Conservation (phyloP, 2,888 invertebrate genomes). For the Ptilodon capucinus region DNA sequence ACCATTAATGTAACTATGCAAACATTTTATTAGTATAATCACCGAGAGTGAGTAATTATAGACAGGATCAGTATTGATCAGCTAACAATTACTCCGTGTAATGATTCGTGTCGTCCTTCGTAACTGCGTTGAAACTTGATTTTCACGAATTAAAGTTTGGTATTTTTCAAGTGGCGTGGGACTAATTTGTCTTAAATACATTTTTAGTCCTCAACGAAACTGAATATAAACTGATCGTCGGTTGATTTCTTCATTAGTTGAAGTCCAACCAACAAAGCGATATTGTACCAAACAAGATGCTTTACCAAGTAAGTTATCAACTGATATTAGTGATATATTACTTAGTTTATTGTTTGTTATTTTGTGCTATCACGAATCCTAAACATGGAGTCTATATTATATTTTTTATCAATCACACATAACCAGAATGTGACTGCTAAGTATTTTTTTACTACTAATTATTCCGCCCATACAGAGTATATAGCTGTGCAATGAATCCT, state of each 20-base stretch:
- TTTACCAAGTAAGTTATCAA: slow-evolving; percentile 23
- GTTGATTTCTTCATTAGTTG: slow-evolving; percentile 40
- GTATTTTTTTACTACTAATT: too few relatives aligned
- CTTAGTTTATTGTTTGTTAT: too few relatives aligned
- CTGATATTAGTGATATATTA: too few relatives aligned
- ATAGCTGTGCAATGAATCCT: not conserved
- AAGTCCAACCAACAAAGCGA: slow-evolving; percentile 50
- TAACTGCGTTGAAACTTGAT: slow-evolving; percentile 38
- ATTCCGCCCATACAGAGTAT: too few relatives aligned
- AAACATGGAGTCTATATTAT: too few relatives aligned
- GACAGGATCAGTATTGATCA: slow-evolving; percentile 26
- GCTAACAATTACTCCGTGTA: slow-evolving; percentile 38
- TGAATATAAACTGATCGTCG: slow-evolving; percentile 45
- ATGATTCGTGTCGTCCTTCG: slow-evolving; percentile 46
- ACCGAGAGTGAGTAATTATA: slow-evolving; percentile 8
- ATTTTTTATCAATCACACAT: too few relatives aligned
- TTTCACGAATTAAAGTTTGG: slow-evolving; percentile 45
- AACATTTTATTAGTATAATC: not conserved
- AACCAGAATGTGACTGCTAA: too few relatives aligned
- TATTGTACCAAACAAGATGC: slow-evolving; percentile 48
- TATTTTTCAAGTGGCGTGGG: slow-evolving; percentile 31
- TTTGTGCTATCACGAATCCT: too few relatives aligned
- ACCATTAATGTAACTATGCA: slow-evolving; percentile 4
- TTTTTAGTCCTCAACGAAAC: slow-evolving; percentile 34
- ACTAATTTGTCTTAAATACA: slow-evolving; percentile 41